Conservation (phyloP, 2,888 invertebrate species). For the Alloplasta piceator region DNA sequence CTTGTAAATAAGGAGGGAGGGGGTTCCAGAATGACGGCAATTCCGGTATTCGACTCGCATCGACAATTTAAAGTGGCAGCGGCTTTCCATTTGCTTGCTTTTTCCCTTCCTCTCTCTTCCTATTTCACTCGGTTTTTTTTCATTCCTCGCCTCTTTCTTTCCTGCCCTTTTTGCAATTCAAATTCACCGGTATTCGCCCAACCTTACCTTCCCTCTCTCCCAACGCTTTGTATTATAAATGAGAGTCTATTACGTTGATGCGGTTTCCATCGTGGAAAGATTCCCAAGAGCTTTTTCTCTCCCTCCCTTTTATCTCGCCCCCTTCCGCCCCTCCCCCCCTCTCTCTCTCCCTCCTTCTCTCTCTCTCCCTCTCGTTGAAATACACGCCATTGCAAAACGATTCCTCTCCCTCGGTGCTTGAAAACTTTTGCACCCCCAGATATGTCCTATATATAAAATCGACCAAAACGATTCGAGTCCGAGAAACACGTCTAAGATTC, state of each 20-base stretch:
- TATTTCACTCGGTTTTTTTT: conserved; percentile 45
- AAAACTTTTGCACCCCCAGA: conserved; percentile 27
- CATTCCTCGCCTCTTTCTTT: conserved; percentile 54
- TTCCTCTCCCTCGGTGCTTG: conserved; percentile 34
- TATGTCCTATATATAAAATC: conserved; percentile 37
- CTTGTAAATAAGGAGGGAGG: conserved; percentile 7
- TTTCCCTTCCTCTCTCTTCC: conserved; percentile 26
- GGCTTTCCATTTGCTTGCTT: conserved; percentile 54
- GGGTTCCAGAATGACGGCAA: conserved; percentile 61
- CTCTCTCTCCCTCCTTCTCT: conserved; percentile 10
- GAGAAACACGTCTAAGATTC: conserved; percentile 61
- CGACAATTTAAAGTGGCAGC: conserved; percentile 64
- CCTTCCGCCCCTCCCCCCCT: conserved; percentile 5
- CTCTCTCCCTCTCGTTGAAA: neutral
- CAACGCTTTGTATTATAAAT: conserved; percentile 69
- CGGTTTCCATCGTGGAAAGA: conserved; percentile 60
- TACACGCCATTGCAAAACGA: conserved; percentile 59
- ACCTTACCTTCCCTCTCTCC: conserved; percentile 56
- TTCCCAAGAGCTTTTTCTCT: conserved; percentile 41
- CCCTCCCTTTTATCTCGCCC: conserved; percentile 33
- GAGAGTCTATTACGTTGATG: conserved; percentile 69
- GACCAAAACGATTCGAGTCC: conserved; percentile 57
- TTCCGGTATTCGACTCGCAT: conserved; percentile 65
- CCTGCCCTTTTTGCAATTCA: conserved; percentile 68
- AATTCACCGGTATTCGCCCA: conserved; percentile 65